Base-by-base conservation (phyloP, 2,797 vertebrate genomes). In the Orestias chungarensis region DNA sequence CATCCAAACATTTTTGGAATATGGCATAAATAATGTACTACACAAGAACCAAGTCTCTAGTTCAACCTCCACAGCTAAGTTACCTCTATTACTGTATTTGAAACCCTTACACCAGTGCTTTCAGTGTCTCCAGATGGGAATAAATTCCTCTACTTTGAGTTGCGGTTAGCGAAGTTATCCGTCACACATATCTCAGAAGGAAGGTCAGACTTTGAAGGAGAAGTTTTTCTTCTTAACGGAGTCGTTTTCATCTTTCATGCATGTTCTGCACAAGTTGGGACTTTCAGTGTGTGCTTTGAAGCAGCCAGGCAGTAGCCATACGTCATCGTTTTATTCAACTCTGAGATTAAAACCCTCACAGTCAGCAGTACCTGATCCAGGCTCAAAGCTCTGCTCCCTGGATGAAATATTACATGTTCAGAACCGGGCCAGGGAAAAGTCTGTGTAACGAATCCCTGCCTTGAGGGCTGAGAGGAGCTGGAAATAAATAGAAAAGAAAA, bases 151-250 rank as follows among this genome's bases (percentile, higher is more conserved):
- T 7, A 68, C 59, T 40, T 65, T 81, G 31, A 66, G 33, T 86
- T 81, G 82, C 75, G 80, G 74, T 82, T 85, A 86, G 80, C 73
- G 80, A 86, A 66, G 79, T 50, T 86, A 85, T 89, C 82, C 83
- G 49, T 83, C 81, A 87, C 40, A 54, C 4, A 1, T n/a, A 57
- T 65, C 83, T 87, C 71, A 71, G 77, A 33, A 46, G 82, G 80
- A 73, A 85, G 71, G 71, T 83, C 47, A 50, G 71, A 82, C 80
- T 71, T 68, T 66, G 74, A 73, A 82, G 79, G 9, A 20, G 20
- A 27, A 55, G 68, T 75, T 52, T 64, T 73, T 74, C 35, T 66
- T 73, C 59, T 64, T 57, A 55, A 65, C 18, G 31, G 31, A 25
- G 59, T 33, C 44, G 64, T 38, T 70, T 55, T 43, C 54, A 77